These are phyloP conservation scores for Eutolmus rufibarbis DNA, from an alignment of 2,888 invertebrate species.

Conservation along the genomic window DNA sequence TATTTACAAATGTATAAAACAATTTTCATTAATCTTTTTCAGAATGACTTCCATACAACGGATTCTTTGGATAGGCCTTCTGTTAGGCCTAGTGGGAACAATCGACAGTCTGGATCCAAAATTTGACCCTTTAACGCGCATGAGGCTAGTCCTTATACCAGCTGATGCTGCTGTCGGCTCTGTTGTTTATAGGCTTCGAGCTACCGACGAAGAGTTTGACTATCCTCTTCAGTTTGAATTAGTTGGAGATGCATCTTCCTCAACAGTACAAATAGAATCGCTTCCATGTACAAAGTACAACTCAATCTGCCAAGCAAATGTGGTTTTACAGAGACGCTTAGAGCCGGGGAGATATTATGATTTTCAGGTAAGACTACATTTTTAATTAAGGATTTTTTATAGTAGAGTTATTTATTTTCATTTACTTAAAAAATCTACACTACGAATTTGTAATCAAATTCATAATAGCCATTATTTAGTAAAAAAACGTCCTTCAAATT, in stretches of 20 bases:
- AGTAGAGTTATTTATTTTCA: background rate
- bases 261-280: slow-evolving; percentile 79
- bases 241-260: slow-evolving; percentile 76
- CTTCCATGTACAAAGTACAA: slow-evolving; percentile 86
- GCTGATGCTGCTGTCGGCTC: slow-evolving; percentile 83
- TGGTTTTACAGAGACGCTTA: slow-evolving; percentile 77
- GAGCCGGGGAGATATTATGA: slow-evolving; percentile 85
- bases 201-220: slow-evolving; percentile 86
- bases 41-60: slow-evolving; percentile 45
- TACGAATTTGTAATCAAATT: background rate
- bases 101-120: slow-evolving; percentile 72
- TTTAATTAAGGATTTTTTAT: background rate
- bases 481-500: background rate
- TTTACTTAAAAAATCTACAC: background rate
- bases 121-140: slow-evolving; percentile 84
- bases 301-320: slow-evolving; percentile 88
- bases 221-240: slow-evolving; percentile 85
- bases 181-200: slow-evolving; percentile 86
- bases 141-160: slow-evolving; percentile 83
- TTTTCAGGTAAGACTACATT: slow-evolving; percentile 67
- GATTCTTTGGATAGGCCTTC: slow-evolving; percentile 42
- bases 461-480: too few species aligned
- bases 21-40: background rate
- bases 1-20: background rate
- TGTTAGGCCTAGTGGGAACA: slow-evolving; percentile 56